phyloP scores from a whole-genome alignment of 30 jellyfish, hydroid and myxozoan genomes.

The Turritopsis dohrnii region DNA sequence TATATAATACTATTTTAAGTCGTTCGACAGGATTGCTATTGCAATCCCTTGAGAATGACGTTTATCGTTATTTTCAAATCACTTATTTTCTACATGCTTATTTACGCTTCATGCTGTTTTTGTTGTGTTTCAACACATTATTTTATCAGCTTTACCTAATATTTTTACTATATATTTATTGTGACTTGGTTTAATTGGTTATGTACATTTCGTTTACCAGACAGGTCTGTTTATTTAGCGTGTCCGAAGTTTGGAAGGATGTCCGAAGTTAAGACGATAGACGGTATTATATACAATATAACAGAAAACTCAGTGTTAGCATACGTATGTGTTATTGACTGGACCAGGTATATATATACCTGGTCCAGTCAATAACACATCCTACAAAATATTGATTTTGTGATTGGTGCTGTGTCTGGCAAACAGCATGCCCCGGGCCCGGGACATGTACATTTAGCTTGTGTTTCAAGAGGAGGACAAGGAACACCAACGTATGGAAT shows the following conservation, averaged over 20 bases:
- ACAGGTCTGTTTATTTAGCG: not conserved
- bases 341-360: not conserved
- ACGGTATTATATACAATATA: not conserved
- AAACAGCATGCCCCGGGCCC: too few species aligned
- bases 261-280: not conserved
- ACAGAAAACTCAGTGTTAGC: not conserved
- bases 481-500: too few species aligned
- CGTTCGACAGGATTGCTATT: too few species aligned
- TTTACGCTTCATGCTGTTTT: not conserved
- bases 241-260: not conserved
- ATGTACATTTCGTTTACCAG: not conserved
- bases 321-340: not conserved
- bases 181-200: not conserved
- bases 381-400: too few species aligned
- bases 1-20: too few species aligned
- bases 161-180: too few species aligned
- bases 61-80: too few species aligned
- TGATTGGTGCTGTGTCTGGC: too few species aligned
- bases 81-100: too few species aligned
- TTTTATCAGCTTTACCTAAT: not conserved
- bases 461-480: too few species aligned
- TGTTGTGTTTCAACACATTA: not conserved
- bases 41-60: too few species aligned
- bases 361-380: not conserved
- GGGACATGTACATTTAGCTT: too few species aligned